phyloP scores from a whole-genome alignment of 2,113 vertebrate genomes.

The Pogonocichla stellata region DNA sequence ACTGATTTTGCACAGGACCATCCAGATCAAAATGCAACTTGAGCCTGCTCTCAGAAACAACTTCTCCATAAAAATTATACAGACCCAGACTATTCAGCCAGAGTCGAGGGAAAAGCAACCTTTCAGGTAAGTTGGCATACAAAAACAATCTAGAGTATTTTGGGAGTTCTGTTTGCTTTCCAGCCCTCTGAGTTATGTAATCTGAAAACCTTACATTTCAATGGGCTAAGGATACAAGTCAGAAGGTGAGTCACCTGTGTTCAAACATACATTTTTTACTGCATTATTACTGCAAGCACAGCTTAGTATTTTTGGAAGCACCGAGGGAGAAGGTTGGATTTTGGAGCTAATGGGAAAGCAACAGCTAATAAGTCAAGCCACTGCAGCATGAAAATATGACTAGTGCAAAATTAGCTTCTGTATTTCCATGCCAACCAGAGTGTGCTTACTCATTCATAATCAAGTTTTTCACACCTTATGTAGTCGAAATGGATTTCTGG shows the following conservation, averaged over 20 bases:
- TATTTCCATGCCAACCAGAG: not conserved
- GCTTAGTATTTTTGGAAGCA: not conserved
- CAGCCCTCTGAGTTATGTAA: not conserved
- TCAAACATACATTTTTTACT: not conserved
- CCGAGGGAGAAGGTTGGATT: not conserved
- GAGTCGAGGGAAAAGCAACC: not conserved
- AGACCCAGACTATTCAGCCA: not conserved
- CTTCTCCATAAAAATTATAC: not conserved
- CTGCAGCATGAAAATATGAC: constrained; percentile 24
- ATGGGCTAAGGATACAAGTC: not conserved
- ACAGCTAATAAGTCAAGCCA: constrained; percentile 33
- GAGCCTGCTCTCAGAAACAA: not conserved
- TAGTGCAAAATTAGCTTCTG: constrained; percentile 33
- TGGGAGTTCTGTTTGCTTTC: not conserved
- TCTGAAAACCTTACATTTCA: not conserved
- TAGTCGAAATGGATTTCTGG: not conserved
- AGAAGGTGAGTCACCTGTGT: not conserved
- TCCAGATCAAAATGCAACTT: not conserved
- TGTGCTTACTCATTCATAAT: constrained; percentile 31
- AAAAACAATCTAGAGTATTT: not conserved
- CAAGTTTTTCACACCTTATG: constrained; percentile 18
- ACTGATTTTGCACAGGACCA: not conserved
- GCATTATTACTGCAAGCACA: not conserved
- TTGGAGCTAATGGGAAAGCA: not conserved
- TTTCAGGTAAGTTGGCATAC: not conserved